A percentile compares a stretch with the other conserved stretches of the same genome.
Evolutionary conservation across 1,140 invertebrate species (phyloP).

Genomic region (Danaus melanippus): DNA sequence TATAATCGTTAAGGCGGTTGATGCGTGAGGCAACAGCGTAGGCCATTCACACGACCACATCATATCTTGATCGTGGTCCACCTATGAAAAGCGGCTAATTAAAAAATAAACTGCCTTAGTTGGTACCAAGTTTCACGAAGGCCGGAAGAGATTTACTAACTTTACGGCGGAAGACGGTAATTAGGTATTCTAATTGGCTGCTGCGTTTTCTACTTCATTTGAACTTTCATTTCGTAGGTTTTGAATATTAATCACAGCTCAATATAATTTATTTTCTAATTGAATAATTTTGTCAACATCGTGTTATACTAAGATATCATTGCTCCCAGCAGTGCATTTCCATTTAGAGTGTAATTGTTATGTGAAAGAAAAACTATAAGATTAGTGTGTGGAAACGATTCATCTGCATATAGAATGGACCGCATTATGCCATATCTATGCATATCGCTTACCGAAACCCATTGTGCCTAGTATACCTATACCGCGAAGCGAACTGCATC

Average conservation of each 20-base stretch:
- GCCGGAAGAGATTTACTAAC: slow-evolving; percentile 48
- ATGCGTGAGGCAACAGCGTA: slow-evolving; percentile 65
- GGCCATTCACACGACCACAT: slow-evolving; percentile 66
- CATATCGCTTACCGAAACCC: slow-evolving; percentile 56
- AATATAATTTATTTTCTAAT: no score
- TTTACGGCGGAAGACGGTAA: slow-evolving; percentile 16
- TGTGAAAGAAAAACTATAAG: slow-evolving; percentile 3
- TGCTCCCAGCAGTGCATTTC: no score
- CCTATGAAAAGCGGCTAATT: slow-evolving; percentile 69
- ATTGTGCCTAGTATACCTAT: slow-evolving; percentile 56
- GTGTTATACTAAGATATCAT: no score
- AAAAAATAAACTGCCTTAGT: slow-evolving; percentile 66
- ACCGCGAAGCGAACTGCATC: slow-evolving; percentile 55
- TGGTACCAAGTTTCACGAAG: slow-evolving; percentile 50
- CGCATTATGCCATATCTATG: slow-evolving; percentile 56
- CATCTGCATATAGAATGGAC: slow-evolving; percentile 42
- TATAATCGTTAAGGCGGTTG: slow-evolving; percentile 64
- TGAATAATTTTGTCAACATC: no score
- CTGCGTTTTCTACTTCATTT: no score
- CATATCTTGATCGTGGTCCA: slow-evolving; percentile 62
- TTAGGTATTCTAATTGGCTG: slow-evolving; percentile 3
- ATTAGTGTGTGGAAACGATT: slow-evolving; percentile 30
- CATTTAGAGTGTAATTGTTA: no score
- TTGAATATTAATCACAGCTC: no score
- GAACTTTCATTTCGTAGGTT: no score